phyloP scores from a whole-genome alignment of 2,888 invertebrate species.

The Cheiracanthium punctorium region DNA sequence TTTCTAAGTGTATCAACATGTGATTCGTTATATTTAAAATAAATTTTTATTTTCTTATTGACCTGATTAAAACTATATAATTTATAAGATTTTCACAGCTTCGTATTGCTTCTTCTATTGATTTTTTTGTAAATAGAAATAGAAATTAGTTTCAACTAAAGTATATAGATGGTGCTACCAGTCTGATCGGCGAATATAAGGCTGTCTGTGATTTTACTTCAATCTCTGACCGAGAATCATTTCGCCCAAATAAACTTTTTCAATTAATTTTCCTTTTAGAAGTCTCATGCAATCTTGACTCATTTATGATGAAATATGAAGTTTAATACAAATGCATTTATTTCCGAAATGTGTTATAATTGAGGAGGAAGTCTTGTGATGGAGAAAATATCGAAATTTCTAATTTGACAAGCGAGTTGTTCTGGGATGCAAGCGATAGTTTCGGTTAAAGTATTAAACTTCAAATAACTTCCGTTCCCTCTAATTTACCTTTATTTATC shows the following conservation, averaged over 20 bases:
- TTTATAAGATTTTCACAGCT: too few relatives aligned
- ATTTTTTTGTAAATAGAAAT: too few relatives aligned
- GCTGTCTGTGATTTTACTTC: neutral
- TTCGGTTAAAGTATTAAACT: neutral
- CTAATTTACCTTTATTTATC: neutral
- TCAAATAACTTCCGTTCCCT: neutral
- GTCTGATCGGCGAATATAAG: neutral
- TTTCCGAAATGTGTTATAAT: neutral
- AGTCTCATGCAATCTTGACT: neutral
- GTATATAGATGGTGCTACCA: neutral
- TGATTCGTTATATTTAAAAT: too few relatives aligned
- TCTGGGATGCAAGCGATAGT: neutral
- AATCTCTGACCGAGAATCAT: neutral
- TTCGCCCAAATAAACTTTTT: neutral
- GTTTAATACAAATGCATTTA: neutral
- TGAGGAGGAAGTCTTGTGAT: neutral
- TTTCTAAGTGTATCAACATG: too few relatives aligned
- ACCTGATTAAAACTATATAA: too few relatives aligned
- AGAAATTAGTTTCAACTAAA: neutral
- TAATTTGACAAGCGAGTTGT: neutral
- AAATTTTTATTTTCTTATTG: too few relatives aligned
- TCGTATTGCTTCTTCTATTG: too few relatives aligned
- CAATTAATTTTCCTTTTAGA: slow-evolving; percentile 2
- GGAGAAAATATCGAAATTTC: neutral
- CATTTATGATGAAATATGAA: neutral